A percentile compares a stretch with the other conserved stretches of the same genome.
Conservation (phyloP, 1,140 invertebrate genomes). For the Drosophila jambulina region DNA sequence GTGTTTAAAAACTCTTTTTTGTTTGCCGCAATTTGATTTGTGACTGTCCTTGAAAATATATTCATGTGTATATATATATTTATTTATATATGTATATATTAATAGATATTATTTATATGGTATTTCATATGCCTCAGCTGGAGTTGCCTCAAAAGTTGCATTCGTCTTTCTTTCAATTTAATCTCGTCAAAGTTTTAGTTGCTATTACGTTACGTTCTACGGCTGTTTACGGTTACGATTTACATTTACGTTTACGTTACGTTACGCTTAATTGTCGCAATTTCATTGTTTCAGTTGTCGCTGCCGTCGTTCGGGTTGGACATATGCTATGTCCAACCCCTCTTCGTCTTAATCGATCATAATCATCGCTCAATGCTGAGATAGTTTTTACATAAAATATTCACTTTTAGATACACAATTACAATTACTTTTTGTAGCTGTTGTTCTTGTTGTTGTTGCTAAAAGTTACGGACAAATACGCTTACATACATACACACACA, state of each 20-base stretch:
- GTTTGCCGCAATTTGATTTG: conserved; percentile 43
- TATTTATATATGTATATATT: conserved; percentile 41
- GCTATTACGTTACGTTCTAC: conserved; percentile 51
- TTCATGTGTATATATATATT: conserved; percentile 46
- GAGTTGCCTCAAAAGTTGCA: conserved; percentile 47
- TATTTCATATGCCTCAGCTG: conserved; percentile 51
- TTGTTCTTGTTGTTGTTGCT: conserved; percentile 36
- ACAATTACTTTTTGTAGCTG: conserved; percentile 42
- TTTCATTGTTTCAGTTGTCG: conserved; percentile 81
- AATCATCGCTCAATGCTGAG: conserved; percentile 36
- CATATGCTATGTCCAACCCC: conserved; percentile 7
- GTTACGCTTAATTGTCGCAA: conserved; percentile 78
- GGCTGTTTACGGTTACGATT: conserved; percentile 58
- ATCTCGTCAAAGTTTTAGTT: conserved; percentile 18
- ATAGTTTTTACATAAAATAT: conserved; percentile 73
- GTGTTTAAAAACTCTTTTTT: conserved; percentile 45
- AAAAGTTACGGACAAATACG: conserved; percentile 79
- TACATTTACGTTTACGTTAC: conserved; percentile 56
- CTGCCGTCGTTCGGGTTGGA: conserved; percentile 52
- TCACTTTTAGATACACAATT: conserved; percentile 67
- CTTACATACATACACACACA: conserved; percentile 53
- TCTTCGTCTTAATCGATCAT: conserved; percentile 7
- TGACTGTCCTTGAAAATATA: conserved; percentile 55
- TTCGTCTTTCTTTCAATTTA: conserved; percentile 1
- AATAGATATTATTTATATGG: conserved; percentile 51